Evolutionary conservation across 2,888 invertebrate species (phyloP).

Genomic region (Watsonalla binaria): DNA sequence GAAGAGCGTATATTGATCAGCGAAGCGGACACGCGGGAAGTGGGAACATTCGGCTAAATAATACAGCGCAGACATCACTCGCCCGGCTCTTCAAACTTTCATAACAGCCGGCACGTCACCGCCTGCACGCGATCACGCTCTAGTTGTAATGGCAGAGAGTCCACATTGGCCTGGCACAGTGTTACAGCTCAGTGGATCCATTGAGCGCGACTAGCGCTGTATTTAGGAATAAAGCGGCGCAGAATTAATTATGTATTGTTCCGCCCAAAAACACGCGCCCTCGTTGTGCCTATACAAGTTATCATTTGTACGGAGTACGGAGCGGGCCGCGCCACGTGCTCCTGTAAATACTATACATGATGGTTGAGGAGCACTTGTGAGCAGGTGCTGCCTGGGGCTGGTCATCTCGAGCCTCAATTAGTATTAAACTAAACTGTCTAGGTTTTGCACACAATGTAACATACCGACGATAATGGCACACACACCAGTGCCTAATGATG

Average conservation of each 20-base stretch:
- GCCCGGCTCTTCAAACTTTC: slow-evolving; percentile 16
- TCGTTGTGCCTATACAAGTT: slow-evolving; percentile 10
- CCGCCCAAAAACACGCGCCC: slow-evolving; percentile 8
- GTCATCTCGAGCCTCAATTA: no score
- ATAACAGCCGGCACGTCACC: slow-evolving; percentile 9
- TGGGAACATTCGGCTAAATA: background rate
- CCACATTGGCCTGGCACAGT: background rate
- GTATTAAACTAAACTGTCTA: no score
- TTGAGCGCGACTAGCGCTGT: slow-evolving; percentile 2
- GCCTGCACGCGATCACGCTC: slow-evolving; percentile 3
- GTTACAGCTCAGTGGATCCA: background rate
- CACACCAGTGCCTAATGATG: no score
- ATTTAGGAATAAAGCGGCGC: slow-evolving; percentile 15
- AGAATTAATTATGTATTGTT: slow-evolving; percentile 19
- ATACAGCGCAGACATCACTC: background rate
- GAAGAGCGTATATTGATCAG: background rate
- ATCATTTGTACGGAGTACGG: slow-evolving; percentile 2
- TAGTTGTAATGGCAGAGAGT: background rate
- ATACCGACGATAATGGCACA: no score
- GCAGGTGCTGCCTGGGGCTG: no score
- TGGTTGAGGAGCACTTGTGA: background rate
- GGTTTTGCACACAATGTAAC: no score
- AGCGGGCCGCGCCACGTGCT: background rate
- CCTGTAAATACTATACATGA: background rate
- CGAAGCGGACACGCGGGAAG: background rate